phyloP scores from a whole-genome alignment of 2,888 invertebrate species.

The Dorcus hopei region DNA sequence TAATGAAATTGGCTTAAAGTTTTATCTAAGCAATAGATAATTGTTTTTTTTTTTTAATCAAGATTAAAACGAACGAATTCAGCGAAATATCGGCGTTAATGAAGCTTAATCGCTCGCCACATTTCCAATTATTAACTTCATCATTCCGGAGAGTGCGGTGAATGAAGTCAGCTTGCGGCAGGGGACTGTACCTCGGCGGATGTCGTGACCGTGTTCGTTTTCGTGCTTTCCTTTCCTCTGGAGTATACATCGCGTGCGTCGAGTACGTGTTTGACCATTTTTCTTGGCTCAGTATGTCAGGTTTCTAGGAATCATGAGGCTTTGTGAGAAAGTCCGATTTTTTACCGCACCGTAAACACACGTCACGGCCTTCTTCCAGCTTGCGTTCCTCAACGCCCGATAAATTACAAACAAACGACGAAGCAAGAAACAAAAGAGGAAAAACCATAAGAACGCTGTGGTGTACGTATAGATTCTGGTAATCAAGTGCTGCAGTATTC shows the following conservation, averaged over 20 bases:
- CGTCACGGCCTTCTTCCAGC: neutral
- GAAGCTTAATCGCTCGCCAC: too few relatives aligned
- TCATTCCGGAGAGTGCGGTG: neutral
- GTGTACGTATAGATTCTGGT: too few relatives aligned
- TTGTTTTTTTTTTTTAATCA: too few relatives aligned
- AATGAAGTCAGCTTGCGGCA: neutral
- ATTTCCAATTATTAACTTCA: too few relatives aligned
- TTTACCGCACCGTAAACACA: slow-evolving; percentile 28
- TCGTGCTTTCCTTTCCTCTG: slow-evolving; percentile 39
- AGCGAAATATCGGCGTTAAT: too few relatives aligned
- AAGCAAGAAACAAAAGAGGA: too few relatives aligned
- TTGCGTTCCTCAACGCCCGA: neutral
- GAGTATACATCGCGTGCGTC: slow-evolving; percentile 49
- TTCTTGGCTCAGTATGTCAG: slow-evolving; percentile 50
- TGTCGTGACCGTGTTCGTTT: slow-evolving; percentile 45
- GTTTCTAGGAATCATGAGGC: slow-evolving; percentile 48
- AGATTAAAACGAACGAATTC: too few relatives aligned
- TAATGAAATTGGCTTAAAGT: too few relatives aligned
- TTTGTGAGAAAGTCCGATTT: slow-evolving; percentile 49
- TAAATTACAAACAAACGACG: too few relatives aligned
- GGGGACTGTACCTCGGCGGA: slow-evolving; percentile 34
- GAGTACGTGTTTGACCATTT: slow-evolving; percentile 49
- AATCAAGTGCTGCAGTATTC: too few relatives aligned
- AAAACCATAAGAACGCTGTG: too few relatives aligned
- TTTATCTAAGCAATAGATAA: too few relatives aligned